phyloP scores from a whole-genome alignment of 2,888 invertebrate species.

The Calameuta idolon region DNA sequence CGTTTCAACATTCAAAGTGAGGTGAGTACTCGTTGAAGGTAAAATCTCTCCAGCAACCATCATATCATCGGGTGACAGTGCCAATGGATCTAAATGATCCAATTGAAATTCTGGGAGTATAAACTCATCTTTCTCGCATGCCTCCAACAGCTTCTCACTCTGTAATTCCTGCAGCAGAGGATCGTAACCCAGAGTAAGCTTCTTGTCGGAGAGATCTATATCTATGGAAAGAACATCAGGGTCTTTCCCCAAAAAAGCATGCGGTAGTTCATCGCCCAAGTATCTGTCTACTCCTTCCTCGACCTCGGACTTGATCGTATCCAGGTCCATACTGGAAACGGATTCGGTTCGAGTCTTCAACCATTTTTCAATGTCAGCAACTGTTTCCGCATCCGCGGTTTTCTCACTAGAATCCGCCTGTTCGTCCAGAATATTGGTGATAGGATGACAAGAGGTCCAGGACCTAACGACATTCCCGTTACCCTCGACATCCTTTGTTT shows the following conservation, averaged over 20 bases:
- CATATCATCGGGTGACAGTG: slow-evolving; percentile 54
- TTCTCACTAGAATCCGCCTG: background rate
- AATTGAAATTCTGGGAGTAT: slow-evolving; percentile 56
- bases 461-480: slow-evolving; percentile 11
- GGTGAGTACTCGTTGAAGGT: slow-evolving; percentile 47
- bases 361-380: slow-evolving; percentile 62
- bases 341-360: slow-evolving; percentile 56
- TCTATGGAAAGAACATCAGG: slow-evolving; percentile 51
- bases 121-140: slow-evolving; percentile 54
- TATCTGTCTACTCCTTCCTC: slow-evolving; percentile 52
- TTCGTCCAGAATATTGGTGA: background rate
- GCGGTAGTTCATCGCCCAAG: slow-evolving; percentile 51
- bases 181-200: slow-evolving; percentile 52
- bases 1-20: slow-evolving; percentile 1
- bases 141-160: slow-evolving; percentile 52
- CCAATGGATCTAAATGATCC: slow-evolving; percentile 55
- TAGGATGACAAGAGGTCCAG: background rate
- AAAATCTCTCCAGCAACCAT: slow-evolving; percentile 58
- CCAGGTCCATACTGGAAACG: slow-evolving; percentile 54
- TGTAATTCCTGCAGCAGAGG: slow-evolving; percentile 54
- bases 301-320: slow-evolving; percentile 48
- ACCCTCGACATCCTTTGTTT: slow-evolving; percentile 8
- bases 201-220: slow-evolving; percentile 52
- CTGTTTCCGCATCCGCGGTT: slow-evolving; percentile 36
- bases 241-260: slow-evolving; percentile 53